Conservation (phyloP, 2,113 vertebrate genomes). For the Megaceryle maxima region DNA sequence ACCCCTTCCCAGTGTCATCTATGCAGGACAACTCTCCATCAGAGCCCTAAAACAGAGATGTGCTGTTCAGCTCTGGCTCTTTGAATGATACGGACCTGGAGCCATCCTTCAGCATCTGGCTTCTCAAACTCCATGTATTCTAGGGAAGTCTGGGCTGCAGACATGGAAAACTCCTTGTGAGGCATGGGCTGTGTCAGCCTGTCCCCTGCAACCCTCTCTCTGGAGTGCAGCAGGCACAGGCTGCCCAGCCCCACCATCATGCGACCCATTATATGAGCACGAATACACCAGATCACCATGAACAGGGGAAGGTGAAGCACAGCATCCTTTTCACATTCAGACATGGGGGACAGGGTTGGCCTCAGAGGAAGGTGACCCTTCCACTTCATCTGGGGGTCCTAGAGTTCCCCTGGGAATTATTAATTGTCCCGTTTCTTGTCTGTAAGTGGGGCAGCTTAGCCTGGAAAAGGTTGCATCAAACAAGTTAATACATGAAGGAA, state of each 20-base stretch:
- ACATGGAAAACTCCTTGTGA: not conserved
- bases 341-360: not conserved
- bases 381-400: not conserved
- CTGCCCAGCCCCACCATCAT: not conserved
- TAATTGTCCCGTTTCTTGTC: not conserved
- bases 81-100: not conserved
- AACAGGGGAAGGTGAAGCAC: not conserved
- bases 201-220: not conserved
- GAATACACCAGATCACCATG: not conserved
- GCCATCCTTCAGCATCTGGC: not conserved
- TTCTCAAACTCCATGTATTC: not conserved
- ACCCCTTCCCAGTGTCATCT: not conserved
- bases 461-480: not conserved
- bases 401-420: not conserved
- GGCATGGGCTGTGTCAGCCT: not conserved
- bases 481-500: not conserved
- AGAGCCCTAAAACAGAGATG: not conserved
- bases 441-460: not conserved
- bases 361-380: not conserved
- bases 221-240: accelerated
- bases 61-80: not conserved
- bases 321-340: not conserved
- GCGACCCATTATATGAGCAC: not conserved
- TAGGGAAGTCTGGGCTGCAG: not conserved
- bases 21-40: not conserved